Percentiles rank a stretch among this genome's conserved stretches.
phyloP scores from a whole-genome alignment of 2,888 invertebrate species.

The Plemyria rubiginata region DNA sequence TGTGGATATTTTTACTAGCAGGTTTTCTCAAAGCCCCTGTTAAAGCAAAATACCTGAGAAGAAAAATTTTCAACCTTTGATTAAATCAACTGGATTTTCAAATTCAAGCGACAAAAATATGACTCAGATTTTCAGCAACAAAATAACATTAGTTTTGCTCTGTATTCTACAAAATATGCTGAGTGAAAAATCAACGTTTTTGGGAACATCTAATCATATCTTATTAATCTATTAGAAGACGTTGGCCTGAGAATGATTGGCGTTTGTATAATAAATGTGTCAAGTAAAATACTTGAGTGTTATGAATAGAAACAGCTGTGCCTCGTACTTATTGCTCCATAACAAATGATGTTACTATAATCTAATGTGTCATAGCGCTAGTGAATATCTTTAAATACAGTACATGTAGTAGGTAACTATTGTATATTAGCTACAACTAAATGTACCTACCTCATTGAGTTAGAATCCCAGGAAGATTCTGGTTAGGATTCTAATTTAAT shows the following conservation, averaged over 20 bases:
- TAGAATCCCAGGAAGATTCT: too few species aligned
- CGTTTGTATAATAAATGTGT: slow-evolving; percentile 18
- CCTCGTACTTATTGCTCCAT: slow-evolving; percentile 16
- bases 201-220: not conserved
- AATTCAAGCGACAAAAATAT: not conserved
- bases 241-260: slow-evolving; percentile 13
- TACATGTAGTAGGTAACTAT: not conserved
- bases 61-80: not conserved
- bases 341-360: slow-evolving; percentile 18
- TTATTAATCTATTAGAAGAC: not conserved
- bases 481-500: too few species aligned
- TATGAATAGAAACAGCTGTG: slow-evolving; percentile 32
- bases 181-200: not conserved
- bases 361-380: slow-evolving; percentile 15
- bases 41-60: too few species aligned
- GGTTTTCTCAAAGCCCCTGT: too few species aligned
- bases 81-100: not conserved
- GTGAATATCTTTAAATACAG: slow-evolving; percentile 1
- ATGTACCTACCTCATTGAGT: too few species aligned
- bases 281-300: slow-evolving; percentile 20
- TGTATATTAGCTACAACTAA: not conserved
- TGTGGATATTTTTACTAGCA: too few species aligned
- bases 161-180: not conserved
- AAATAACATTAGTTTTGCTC: not conserved
- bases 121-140: not conserved